Evolutionary conservation across 1,140 invertebrate species (phyloP), one percentile per base, ranked within the genome.

Genomic region (Drosophila ficusphila): DNA sequence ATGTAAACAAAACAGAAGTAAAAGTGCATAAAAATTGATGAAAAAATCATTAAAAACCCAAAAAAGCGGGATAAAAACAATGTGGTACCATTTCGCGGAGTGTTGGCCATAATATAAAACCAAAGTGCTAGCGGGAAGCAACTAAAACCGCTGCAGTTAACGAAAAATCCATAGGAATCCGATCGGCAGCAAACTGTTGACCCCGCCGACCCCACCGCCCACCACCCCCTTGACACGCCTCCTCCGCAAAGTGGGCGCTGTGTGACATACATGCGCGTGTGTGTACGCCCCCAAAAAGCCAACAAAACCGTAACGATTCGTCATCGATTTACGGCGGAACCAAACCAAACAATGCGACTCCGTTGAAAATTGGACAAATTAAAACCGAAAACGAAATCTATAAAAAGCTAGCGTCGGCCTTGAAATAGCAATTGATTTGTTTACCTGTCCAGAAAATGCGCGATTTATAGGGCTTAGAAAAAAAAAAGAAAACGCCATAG

Each of bases 321-420:
- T 88, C 82, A 88, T 88, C 82, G 82, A 89, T 89, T 85, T 67
- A 79, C 62, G 75, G 75, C 27, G 61, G 36, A 52, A 16, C 79
- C 69, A 75, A 85, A 58, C 65, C 57, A 88, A 86, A 89, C 83
- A 88, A 88, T 82, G 74, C 31, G 46, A 68, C 64, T 74, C 56
- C 75, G 64, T 33, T 85, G 75, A 83, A 85, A 83, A 89, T 82
- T 76, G 65, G 65, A 49, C 31, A 58, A 82, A 77, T 65, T 81
- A 52, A 77, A 74, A 54, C 5, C 33, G 58, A 60, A 74, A 54
- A 3, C 33, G 58, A 60, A 82, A 79, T 73, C 57, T 58, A 60
- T 39, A 34, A 46, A 21, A 39, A 70, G 25, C 21, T 12, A 49
- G 29, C 11, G 36, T 11, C 42, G 46, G 41, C 57, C 65, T 69